Base-by-base conservation (phyloP, 2,113 vertebrate genomes). In the Cryptomyrus ogoouensis region DNA sequence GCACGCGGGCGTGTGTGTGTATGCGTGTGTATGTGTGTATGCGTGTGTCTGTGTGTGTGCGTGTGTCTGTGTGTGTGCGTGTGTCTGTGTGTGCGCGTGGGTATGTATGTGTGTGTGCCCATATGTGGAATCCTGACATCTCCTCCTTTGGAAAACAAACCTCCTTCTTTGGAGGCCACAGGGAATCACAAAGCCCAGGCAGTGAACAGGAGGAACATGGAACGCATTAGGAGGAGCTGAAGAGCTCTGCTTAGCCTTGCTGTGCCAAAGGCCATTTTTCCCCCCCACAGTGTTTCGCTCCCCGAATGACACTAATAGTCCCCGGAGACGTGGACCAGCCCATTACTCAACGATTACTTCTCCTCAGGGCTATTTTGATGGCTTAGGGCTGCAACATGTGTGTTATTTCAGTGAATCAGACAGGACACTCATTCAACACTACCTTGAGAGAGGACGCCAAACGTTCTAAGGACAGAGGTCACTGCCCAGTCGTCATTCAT, bases 301-400 rank as follows among this genome's bases (percentile, higher is more conserved):
- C 53, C 49, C 50, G 49, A 53, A 49, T 87, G 85, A 87, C 49
- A 87, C 85, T 87, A 53, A 87, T 53, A 53, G 49, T 42, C 85
- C 85, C 49, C 15, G 5, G 49, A 53, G 85, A 53, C 6, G 85
- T 31, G n/a, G 50, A 53, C 50, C 19, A n/a, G 5, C 49, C 85
- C 46, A 87, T 87, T 87, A 49, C 85, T 87, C 85, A 87, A 17
- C 9, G 24, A 87, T 49, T 52, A 52, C 85, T 52, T 87, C 49
- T 46, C 84, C 84, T 52, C 85, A 35, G 85, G 85, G 49, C 49
- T 35, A 84, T 84, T 84, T 52, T 52, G 47, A 49, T 87, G 46
- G 27, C 47, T 87, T 87, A 52, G 49, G 47, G 85, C 42, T 84
- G 83, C 83, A 84, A 50, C 46, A 87, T 87, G 46, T 52, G 85